These are phyloP conservation scores for Coelopa pilipes DNA, from an alignment of 2,888 invertebrate species.

Conservation along the genomic window DNA sequence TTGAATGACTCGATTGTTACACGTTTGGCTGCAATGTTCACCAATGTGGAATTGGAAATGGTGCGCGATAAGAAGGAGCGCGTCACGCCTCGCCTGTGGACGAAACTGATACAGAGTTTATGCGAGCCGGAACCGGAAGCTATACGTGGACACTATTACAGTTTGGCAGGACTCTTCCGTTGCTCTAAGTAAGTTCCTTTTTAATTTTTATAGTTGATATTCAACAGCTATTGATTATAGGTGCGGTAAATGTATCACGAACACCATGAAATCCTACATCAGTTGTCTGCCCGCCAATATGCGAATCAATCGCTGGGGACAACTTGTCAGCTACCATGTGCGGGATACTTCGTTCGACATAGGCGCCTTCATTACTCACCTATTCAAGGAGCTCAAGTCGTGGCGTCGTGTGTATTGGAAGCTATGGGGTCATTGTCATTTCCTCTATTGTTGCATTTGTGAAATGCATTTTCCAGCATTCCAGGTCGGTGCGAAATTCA, in stretches of 20 bases:
- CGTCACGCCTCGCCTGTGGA: conserved; percentile 84
- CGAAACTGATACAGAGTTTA: conserved; percentile 82
- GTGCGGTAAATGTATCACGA: conserved; percentile 79
- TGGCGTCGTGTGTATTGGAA: conserved; percentile 96
- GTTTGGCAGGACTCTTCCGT: conserved; percentile 80
- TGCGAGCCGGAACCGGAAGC: conserved; percentile 81
- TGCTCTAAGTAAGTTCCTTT: conserved; percentile 70
- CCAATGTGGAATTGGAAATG: conserved; percentile 85
- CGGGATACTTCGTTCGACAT: conserved; percentile 84
- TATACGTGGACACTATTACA: conserved; percentile 82
- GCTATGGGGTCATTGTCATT: conserved; percentile 92
- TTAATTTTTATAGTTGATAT: background rate
- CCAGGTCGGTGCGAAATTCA: conserved; percentile 65
- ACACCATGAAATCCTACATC: conserved; percentile 76
- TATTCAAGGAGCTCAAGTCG: conserved; percentile 82
- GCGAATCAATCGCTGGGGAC: conserved; percentile 78
- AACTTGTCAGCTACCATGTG: conserved; percentile 76
- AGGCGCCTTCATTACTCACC: conserved; percentile 80
- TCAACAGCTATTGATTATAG: conserved; percentile 49
- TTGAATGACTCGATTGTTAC: conserved; percentile 82
- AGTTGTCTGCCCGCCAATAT: conserved; percentile 80
- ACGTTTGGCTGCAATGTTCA: conserved; percentile 86
- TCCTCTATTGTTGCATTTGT: conserved; percentile 82
- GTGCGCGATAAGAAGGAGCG: conserved; percentile 90
- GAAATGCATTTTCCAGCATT: conserved; percentile 81